Evolutionary conservation across 2,888 invertebrate genomes (phyloP), one percentile per base, ranked within the genome.

Genomic region (Drosophila macrospina): DNA sequence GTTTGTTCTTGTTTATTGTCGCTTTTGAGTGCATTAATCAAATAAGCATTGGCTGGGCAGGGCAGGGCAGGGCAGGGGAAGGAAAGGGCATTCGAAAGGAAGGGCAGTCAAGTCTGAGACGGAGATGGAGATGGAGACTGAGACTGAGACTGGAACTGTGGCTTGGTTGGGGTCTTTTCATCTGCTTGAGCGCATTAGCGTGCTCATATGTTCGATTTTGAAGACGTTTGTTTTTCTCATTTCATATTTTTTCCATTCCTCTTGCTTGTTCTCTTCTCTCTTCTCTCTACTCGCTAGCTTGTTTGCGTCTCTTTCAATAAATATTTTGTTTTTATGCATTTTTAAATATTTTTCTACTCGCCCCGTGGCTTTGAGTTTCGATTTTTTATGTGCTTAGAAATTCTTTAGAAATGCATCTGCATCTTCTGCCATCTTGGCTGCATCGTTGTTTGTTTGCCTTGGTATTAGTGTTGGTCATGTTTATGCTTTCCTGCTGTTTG

Each of bases 281-380:
- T 5, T 5, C 28, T 5, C n/a, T 20, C 48, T 45, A 39, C 62
- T 26, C 56, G 41, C 41, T 68, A 61, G 63, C 73, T 80, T 74
- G 88, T 83, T 83, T 86, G 70, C 83, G 63, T 72, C 59, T 44
- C 15, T 60, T 79, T 86, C 86, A 83, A 88, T 88, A 83, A 88
- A 88, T 88, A 88, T 88, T 88, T 88, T 88, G 83, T 83, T 83
- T 83, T 88, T 86, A 88, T 83, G 88, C 86, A 86, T 88, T 88
- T 83, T 83, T 88, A 88, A 83, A 83, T 83, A 83, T 86, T 83
- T 88, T 68, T 57, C 72, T 69, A 71, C 75, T 68, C 78, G 71
- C 86, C 66, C 77, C 79, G 79, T 73, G 78, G 70, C 82, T 78
- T 81, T 87, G 74, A 70, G 42, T 30, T 39, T 39, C 45, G 50